A percentile compares a stretch with the other conserved stretches of the same genome.
phyloP scores from a whole-genome alignment of 1,140 invertebrate genomes.

The Galleria mellonella region DNA sequence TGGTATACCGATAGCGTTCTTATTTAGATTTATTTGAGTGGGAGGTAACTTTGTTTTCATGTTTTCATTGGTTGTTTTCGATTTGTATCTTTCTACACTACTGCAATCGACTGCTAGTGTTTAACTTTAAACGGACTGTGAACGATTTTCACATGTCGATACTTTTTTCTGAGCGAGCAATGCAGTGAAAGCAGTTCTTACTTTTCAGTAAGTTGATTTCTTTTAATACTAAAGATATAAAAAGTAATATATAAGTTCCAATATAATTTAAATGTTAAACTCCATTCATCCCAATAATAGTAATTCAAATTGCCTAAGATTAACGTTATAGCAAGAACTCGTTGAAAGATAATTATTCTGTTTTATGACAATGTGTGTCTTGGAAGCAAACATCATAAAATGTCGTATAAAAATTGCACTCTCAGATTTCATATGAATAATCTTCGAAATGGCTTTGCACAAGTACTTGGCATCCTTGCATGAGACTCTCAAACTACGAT shows the following conservation, averaged over 20 bases:
- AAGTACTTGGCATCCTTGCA: conserved; percentile 2
- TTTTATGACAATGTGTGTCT: neutral
- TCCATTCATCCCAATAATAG: too few relatives aligned
- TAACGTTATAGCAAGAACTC: too few relatives aligned
- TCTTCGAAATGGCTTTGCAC: conserved; percentile 18
- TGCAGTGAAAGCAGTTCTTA: conserved; percentile 23
- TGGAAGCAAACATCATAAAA: neutral
- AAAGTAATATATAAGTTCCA: too few relatives aligned
- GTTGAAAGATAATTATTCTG: too few relatives aligned
- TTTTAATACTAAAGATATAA: too few relatives aligned
- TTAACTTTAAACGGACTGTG: conserved; percentile 10
- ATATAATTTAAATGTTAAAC: too few relatives aligned
- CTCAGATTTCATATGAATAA: conserved; percentile 13
- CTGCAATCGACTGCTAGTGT: conserved; percentile 4
- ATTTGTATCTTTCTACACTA: conserved; percentile 3
- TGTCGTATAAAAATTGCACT: conserved; percentile 1
- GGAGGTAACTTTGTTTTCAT: conserved; percentile 24
- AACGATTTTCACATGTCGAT: conserved; percentile 7
- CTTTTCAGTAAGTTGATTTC: neutral
- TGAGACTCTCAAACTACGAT: too few relatives aligned
- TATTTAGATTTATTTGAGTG: conserved; percentile 27
- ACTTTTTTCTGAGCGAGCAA: conserved; percentile 1
- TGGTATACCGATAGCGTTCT: conserved; percentile 9
- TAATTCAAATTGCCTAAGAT: too few relatives aligned
- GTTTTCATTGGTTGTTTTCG: conserved; percentile 10